These are phyloP conservation scores for Indicator indicator DNA, from an alignment of 2,113 vertebrate genomes.

Conservation along the genomic window DNA sequence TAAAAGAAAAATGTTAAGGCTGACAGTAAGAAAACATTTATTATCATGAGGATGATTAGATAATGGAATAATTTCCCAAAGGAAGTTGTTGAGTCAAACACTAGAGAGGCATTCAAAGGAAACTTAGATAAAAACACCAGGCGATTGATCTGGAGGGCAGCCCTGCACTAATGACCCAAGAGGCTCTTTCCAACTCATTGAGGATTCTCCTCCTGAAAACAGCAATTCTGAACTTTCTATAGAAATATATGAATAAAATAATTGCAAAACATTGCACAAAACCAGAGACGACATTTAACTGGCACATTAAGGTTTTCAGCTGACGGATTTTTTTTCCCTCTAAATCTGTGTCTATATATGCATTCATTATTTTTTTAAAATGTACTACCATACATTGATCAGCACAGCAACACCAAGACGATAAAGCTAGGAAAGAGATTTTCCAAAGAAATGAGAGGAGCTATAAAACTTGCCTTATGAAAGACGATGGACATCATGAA, in stretches of 20 bases:
- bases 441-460: neutral
- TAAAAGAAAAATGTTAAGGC: conserved; percentile 25
- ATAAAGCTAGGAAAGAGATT: neutral
- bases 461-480: conserved; percentile 85
- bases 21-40: conserved; percentile 60
- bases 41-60: conserved; percentile 60
- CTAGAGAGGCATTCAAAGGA: conserved; percentile 53
- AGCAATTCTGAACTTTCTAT: neutral
- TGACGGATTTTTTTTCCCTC: neutral
- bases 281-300: neutral
- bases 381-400: neutral
- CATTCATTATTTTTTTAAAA: neutral
- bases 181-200: conserved; percentile 30
- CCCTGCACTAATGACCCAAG: conserved; percentile 37
- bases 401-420: neutral
- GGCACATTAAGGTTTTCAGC: neutral
- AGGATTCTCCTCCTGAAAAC: conserved; percentile 17
- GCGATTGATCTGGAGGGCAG: conserved; percentile 15
- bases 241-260: neutral
- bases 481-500: conserved; percentile 95
- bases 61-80: conserved; percentile 63
- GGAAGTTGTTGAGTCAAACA: conserved; percentile 61
- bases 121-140: conserved; percentile 48
- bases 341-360: neutral
- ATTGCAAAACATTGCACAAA: neutral